Base-by-base conservation (phyloP, 2,113 vertebrate species). In the Hypomesus transpacificus region DNA sequence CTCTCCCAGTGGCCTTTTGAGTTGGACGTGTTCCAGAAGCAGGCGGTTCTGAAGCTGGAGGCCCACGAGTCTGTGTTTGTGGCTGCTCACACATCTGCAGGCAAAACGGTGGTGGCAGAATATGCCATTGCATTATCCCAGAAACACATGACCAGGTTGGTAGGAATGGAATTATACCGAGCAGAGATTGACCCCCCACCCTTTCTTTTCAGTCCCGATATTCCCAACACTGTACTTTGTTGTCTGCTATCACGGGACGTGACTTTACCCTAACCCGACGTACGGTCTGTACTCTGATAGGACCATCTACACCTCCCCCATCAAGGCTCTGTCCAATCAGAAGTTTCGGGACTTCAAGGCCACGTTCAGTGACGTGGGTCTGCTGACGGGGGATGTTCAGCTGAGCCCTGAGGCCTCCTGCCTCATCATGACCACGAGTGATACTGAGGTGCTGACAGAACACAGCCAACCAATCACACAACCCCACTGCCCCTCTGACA, bases 361-460 rank as follows among this genome's bases (percentile, higher is more conserved):
- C 82, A 96, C 95, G 0, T 96, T 97, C 17, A 91, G 92, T 3
- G 95, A 97, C 0, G 95, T 97, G 16, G 95, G 95, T 22, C 90
- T 97, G 66, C 89, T 97, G 75, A 97, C 95, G 0, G 95, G 95
- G 1, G 95, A 97, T 0, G 93, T 96, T 6, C 95, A 96, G 87
- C 84, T 97, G 62, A 95, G 93, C 56, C 93, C 95, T 0, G 95
- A 95, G 4, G 94, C 93, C 3, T 95, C 95, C 0, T 97, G 95
- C 80, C 95, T 97, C 74, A 95, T 97, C 80, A 97, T 97, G 95
- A 97, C 95, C 28, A 97, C 95, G 0, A n/a, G 95, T 96, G 87
- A 97, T 97, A 81, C 91, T 97, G 72, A 91, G 95, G 95, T 96
- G 16, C 28, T 28, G 17, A 31, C 53, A 24, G 20, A 53, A 53